Evolutionary conservation across 2,113 vertebrate species (phyloP).

Genomic region (Diglossa brunneiventris): DNA sequence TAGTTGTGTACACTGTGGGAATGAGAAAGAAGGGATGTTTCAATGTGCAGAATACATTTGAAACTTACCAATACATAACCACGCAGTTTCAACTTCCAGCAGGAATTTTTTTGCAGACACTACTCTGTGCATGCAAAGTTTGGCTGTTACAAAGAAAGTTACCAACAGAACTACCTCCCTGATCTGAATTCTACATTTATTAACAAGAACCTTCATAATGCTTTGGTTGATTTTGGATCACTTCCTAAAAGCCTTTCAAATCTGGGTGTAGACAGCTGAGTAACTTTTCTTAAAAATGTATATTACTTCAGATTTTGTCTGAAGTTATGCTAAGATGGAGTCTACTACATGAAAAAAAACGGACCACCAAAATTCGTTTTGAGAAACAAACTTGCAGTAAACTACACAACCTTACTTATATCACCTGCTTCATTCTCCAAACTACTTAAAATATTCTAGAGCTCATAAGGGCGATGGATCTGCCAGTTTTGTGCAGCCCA

Average conservation of each 20-base stretch:
- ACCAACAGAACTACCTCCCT: neutral
- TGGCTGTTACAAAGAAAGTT: neutral
- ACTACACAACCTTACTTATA: neutral
- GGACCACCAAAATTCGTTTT: neutral
- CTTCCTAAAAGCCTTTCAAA: neutral
- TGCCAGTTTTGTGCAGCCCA: neutral
- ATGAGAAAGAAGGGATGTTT: neutral
- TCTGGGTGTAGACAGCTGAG: neutral
- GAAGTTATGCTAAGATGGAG: neutral
- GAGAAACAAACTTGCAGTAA: neutral
- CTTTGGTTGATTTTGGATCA: neutral
- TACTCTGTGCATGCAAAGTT: neutral
- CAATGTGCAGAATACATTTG: neutral
- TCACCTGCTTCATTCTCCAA: neutral
- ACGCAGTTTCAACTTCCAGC: neutral
- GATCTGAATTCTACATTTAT: neutral
- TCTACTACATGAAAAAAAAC: neutral
- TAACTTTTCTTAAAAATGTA: neutral
- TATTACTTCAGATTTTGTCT: neutral
- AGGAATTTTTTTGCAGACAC: neutral
- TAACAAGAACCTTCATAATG: neutral
- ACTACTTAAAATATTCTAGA: neutral
- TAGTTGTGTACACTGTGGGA: constrained; percentile 92
- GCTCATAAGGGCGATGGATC: neutral
- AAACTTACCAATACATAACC: neutral